Conservation (phyloP, 2,888 invertebrate genomes). For the Andrena bucephala region DNA sequence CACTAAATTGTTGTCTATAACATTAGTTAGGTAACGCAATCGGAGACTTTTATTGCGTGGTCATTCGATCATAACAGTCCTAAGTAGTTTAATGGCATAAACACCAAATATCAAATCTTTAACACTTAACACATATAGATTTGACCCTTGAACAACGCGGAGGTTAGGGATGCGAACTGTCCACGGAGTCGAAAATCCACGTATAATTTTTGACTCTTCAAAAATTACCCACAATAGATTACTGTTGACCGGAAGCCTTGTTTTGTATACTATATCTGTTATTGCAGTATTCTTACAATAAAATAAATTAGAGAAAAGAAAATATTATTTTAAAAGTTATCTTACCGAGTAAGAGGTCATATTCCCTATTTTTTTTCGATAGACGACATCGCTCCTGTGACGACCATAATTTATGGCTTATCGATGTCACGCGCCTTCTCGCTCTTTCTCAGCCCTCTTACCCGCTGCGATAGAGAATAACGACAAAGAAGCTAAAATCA, state of each 20-base stretch:
- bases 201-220: too few species aligned
- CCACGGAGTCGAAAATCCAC: too few species aligned
- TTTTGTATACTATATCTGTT: neutral
- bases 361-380: neutral
- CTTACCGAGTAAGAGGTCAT: neutral
- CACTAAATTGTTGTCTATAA: too few species aligned
- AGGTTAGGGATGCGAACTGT: too few species aligned
- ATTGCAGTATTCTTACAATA: neutral
- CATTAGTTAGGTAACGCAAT: too few species aligned
- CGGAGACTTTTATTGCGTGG: too few species aligned
- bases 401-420: neutral
- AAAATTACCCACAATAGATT: neutral
- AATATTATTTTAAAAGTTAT: too few species aligned
- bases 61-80: too few species aligned
- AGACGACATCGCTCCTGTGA: neutral
- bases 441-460: neutral
- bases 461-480: neutral
- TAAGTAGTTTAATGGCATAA: too few species aligned
- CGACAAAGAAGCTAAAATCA: neutral
- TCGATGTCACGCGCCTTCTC: neutral
- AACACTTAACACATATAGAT: too few species aligned
- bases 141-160: too few species aligned
- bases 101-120: too few species aligned
- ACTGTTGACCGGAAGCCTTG: neutral
- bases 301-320: neutral